These are phyloP conservation scores for Triplophysa rosa DNA, from an alignment of 2,113 vertebrate genomes.

Conservation along the genomic window DNA sequence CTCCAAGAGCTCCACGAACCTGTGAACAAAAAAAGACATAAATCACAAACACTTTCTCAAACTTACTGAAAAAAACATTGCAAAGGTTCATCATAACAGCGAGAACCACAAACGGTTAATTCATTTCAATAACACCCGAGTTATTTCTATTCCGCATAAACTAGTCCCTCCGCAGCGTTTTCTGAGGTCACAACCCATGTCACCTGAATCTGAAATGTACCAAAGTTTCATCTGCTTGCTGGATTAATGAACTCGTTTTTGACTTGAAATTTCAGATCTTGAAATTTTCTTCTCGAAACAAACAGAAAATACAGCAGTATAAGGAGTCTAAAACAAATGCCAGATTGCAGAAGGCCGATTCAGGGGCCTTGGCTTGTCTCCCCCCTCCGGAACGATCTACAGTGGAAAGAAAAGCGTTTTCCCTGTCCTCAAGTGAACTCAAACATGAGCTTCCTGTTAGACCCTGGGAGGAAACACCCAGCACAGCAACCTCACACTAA, in stretches of 20 bases:
- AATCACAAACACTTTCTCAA: neutral
- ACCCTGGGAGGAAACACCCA: slow-evolving; percentile 79
- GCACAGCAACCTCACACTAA: slow-evolving; percentile 66
- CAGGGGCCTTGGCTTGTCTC: slow-evolving; percentile 68
- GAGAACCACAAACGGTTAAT: neutral
- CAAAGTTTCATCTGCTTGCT: slow-evolving; percentile 76
- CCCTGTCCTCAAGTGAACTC: slow-evolving; percentile 87
- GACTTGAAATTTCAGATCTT: slow-evolving; percentile 74
- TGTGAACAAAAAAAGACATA: slow-evolving; percentile 29
- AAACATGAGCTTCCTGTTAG: slow-evolving; percentile 84
- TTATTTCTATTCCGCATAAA: neutral
- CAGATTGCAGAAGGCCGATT: slow-evolving; percentile 79
- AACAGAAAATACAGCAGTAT: slow-evolving; percentile 77
- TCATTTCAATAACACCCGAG: neutral
- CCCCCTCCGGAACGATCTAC: slow-evolving; percentile 78
- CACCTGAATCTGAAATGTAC: slow-evolving; percentile 65
- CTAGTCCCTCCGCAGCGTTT: neutral
- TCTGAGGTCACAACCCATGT: slow-evolving; percentile 55
- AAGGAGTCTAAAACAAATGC: slow-evolving; percentile 67
- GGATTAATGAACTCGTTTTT: slow-evolving; percentile 70
- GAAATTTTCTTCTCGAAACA: slow-evolving; percentile 74
- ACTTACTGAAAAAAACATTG: neutral
- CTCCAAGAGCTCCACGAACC: neutral
- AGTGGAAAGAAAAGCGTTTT: slow-evolving; percentile 82
- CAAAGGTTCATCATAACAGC: neutral